Base-by-base conservation (phyloP, 2,113 vertebrate species). In the Nerophis ophidion region DNA sequence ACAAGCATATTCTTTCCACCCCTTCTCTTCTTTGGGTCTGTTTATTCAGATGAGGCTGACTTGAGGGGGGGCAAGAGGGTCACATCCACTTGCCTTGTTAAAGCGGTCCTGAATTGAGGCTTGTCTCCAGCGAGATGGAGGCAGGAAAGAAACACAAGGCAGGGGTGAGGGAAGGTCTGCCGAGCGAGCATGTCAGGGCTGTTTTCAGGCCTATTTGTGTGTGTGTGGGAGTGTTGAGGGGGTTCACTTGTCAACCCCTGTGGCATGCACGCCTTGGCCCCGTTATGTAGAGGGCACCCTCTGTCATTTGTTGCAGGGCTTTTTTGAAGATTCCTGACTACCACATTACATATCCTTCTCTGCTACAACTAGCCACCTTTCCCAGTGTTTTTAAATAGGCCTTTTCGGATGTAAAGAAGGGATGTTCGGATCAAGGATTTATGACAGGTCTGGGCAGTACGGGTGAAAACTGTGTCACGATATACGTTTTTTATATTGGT, bases 21-120 rank as follows among this genome's bases (percentile, higher is more conserved):
- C 26, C 70, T 62, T 76, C 67, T 77, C 71, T 84, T 72, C 74
- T 74, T 65, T 71, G 62, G 53, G 79, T 84, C 72, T 90, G 88
- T 90, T 80, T 91, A 94, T 95, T 93, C 91, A 84, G 87, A 90
- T 85, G 85, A 89, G 85, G 85, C 89, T 81, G 85, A 76, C 66
- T 68, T 56, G 53, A 55, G 35, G 40, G 75, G 88, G 86, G 91
- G 90, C 91, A 92, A 56, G 82, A 81, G 83, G 92, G 91, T 93
- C 90, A 92, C 90, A 87, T 86, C 90, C 87, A 87, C 87, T 90
- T 89, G 91, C 86, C 85, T 84, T 83, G 65, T 87, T 86, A 88
- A 87, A 91, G 86, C 57, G 77, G 51, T 83, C 71, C 83, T 86
- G 85, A 90, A 89, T 85, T 74, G 79, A 84, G 76, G 82, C 71